Evolutionary conservation across 2,888 invertebrate species (phyloP).

Genomic region (Aplocera efformata): DNA sequence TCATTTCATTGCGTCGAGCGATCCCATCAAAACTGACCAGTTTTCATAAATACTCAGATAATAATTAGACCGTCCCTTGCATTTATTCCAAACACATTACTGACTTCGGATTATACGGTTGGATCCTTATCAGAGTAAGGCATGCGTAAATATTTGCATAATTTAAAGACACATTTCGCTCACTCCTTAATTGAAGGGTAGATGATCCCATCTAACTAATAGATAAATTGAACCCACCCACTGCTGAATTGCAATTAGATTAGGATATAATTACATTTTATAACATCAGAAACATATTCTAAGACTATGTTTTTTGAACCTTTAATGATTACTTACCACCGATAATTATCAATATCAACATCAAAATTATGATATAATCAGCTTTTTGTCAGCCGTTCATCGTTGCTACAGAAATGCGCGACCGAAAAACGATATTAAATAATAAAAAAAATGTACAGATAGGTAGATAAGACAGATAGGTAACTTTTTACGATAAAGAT

Average conservation of each 20-base stretch:
- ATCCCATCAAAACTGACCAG: neutral
- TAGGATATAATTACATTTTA: neutral
- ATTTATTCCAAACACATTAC: constrained; percentile 14
- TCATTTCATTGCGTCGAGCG: no score
- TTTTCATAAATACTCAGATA: neutral
- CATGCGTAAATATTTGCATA: constrained; percentile 23
- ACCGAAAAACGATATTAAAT: no score
- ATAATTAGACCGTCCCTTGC: neutral
- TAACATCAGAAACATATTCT: no score
- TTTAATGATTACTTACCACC: no score
- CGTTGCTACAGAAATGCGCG: no score
- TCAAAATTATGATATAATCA: no score
- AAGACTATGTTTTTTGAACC: no score
- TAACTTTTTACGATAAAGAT: no score
- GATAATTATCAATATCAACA: no score
- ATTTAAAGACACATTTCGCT: constrained; percentile 16
- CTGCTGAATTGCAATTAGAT: constrained; percentile 5
- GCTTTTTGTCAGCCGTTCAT: no score
- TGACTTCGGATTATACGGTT: constrained; percentile 16
- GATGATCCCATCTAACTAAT: constrained; percentile 6
- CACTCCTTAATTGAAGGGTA: neutral
- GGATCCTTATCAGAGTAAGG: constrained; percentile 17
- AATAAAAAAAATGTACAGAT: no score
- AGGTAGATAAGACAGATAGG: no score
- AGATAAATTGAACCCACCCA: constrained; percentile 7